These are phyloP conservation scores for Leptopilina boulardi DNA, from an alignment of 1,140 invertebrate genomes.

Conservation along the genomic window DNA sequence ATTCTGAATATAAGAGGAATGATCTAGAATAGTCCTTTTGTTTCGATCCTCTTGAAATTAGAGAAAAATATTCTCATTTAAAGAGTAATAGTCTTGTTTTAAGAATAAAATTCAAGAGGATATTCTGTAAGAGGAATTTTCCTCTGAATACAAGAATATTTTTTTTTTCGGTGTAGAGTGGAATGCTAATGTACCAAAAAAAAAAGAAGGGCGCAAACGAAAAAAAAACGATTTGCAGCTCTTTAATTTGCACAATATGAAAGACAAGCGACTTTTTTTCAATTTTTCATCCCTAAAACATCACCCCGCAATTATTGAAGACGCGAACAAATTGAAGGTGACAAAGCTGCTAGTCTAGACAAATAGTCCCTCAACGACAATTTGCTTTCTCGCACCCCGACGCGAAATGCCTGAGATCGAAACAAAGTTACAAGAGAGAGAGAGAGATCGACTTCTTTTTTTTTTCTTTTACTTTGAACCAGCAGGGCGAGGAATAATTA, in stretches of 20 bases:
- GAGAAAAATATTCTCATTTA: too few species aligned
- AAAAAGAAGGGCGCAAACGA: background rate
- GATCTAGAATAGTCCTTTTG: too few species aligned
- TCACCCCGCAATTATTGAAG: constrained; percentile 37
- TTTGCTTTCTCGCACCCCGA: constrained; percentile 53
- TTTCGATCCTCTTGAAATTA: too few species aligned
- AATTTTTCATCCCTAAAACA: constrained; percentile 45
- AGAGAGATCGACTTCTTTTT: constrained; percentile 48
- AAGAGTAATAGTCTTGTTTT: too few species aligned
- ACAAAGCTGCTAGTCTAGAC: constrained; percentile 55
- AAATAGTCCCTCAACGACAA: constrained; percentile 59
- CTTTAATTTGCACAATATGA: background rate
- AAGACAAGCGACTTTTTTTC: constrained; percentile 31
- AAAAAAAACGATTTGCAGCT: too few species aligned
- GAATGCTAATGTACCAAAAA: background rate
- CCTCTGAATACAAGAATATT: too few species aligned
- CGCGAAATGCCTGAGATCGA: constrained; percentile 55
- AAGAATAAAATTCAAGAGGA: too few species aligned
- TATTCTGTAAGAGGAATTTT: too few species aligned
- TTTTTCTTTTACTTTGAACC: constrained; percentile 47
- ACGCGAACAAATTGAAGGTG: constrained; percentile 51
- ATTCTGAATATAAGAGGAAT: too few species aligned
- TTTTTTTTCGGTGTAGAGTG: too few species aligned
- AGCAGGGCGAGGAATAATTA: constrained; percentile 67
- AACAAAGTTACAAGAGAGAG: constrained; percentile 64